Evolutionary conservation across 2,113 vertebrate species (phyloP).

Genomic region (Meleagris gallopavo): DNA sequence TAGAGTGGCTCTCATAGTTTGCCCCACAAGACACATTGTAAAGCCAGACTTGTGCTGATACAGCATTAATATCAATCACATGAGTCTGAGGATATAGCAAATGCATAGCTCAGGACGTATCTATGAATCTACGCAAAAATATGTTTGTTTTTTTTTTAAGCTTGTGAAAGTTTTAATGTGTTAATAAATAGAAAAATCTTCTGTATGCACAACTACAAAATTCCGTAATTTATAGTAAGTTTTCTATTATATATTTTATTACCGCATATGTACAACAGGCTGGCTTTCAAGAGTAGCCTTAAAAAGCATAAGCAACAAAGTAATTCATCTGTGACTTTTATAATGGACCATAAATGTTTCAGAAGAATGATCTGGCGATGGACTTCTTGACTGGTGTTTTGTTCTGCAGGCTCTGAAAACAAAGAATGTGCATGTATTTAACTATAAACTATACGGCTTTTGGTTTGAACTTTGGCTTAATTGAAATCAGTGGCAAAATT

Average conservation of each 20-base stretch:
- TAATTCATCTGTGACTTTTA: constrained; percentile 57
- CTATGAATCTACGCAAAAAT: neutral
- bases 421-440: constrained; percentile 62
- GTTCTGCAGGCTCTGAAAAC: constrained; percentile 79
- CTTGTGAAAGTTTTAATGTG: constrained; percentile 19
- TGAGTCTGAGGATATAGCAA: neutral
- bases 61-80: neutral
- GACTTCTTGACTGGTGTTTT: constrained; percentile 72
- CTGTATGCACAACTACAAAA: constrained; percentile 1
- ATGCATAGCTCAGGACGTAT: neutral
- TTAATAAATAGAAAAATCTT: constrained; percentile 40
- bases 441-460: constrained; percentile 5
- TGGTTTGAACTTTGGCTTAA: constrained; percentile 40
- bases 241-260: constrained; percentile 59
- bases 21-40: neutral
- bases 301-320: constrained; percentile 29
- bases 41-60: neutral
- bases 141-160: neutral
- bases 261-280: constrained; percentile 29
- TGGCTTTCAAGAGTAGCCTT: constrained; percentile 42
- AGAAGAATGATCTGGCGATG: constrained; percentile 73
- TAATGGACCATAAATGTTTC: constrained; percentile 70
- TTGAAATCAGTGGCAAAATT: constrained; percentile 62
- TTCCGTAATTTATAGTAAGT: constrained; percentile 36
- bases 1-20: neutral